Percentiles rank a stretch among this genome's conserved stretches.
Conservation (phyloP, 2,888 invertebrate genomes). For the Pegoplata infirma region DNA sequence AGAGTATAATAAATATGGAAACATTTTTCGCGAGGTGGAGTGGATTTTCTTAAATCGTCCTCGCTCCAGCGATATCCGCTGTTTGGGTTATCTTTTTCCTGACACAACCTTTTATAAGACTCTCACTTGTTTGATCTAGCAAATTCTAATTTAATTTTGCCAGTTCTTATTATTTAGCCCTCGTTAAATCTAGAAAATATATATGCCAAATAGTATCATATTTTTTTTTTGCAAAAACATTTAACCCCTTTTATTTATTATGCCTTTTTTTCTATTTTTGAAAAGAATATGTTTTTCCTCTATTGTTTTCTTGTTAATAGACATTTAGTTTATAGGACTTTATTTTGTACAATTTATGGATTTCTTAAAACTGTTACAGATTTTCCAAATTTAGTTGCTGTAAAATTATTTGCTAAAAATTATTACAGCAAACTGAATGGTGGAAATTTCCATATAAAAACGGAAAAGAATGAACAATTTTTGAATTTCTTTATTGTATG, state of each 20-base stretch:
- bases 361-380: constrained; percentile 8
- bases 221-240: constrained; percentile 6
- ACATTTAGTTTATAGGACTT: neutral
- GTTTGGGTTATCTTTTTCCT: too few species aligned
- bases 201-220: constrained; percentile 12
- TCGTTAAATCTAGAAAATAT: too few species aligned
- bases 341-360: constrained; percentile 38
- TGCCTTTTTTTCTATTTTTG: constrained; percentile 4
- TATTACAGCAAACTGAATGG: neutral
- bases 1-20: too few species aligned
- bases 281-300: constrained; percentile 45
- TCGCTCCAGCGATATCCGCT: too few species aligned
- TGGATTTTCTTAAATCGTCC: too few species aligned
- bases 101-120: too few species aligned
- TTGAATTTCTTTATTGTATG: constrained; percentile 6
- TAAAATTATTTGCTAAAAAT: constrained; percentile 18
- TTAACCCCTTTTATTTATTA: constrained; percentile 48
- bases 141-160: too few species aligned
- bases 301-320: neutral
- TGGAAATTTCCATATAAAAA: constrained; percentile 17
- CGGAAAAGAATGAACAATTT: constrained; percentile 8
- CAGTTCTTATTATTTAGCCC: too few species aligned
- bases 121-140: too few species aligned
- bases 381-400: neutral
- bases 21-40: too few species aligned